Conservation (phyloP, 2,797 vertebrate genomes). For the Platyrinchus mystaceus region DNA sequence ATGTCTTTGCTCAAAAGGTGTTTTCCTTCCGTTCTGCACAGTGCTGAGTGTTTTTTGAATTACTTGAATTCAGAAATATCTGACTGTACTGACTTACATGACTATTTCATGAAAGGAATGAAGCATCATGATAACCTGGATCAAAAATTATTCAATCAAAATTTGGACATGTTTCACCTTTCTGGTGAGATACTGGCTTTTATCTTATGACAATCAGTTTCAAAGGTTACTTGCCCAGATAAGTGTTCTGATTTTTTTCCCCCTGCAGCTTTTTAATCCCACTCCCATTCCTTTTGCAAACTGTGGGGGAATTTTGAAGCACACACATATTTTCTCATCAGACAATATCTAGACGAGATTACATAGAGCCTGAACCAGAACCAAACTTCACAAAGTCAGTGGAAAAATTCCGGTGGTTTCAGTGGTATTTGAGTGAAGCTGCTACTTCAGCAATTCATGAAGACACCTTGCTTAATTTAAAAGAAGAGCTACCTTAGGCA, state of each 20-base stretch:
- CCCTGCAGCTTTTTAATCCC: neutral
- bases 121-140: neutral
- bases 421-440: neutral
- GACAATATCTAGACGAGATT: neutral
- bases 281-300: neutral
- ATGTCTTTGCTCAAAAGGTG: neutral
- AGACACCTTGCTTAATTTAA: neutral
- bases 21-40: neutral
- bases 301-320: neutral
- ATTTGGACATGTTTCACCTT: neutral
- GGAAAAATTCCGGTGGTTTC: conserved; percentile 8
- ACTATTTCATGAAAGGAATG: conserved; percentile 2
- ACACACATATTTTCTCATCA: neutral
- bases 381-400: neutral
- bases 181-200: neutral
- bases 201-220: neutral
- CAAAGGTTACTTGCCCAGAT: neutral
- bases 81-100: neutral
- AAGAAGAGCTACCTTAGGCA: neutral
- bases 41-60: neutral
- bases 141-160: neutral
- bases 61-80: neutral
- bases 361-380: neutral
- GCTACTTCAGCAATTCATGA: neutral
- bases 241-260: neutral